Evolutionary conservation across 2,888 invertebrate species (phyloP), one percentile per base, ranked within the genome.

Genomic region (Ophion obscuratus): DNA sequence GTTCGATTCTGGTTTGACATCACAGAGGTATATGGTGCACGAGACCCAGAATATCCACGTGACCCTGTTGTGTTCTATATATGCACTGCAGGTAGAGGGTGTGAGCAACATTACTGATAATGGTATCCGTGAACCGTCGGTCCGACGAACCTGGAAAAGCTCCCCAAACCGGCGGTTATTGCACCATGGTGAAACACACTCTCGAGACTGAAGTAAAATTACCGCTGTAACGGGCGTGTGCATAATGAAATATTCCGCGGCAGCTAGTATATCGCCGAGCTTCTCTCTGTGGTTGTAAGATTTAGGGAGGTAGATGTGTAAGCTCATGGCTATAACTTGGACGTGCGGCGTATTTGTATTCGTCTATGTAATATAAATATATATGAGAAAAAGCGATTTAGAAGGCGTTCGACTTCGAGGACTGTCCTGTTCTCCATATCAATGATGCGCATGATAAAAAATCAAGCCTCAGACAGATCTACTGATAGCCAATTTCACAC

Each of bases 201-300:
- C 77, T 81, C 83, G 86, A 84, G 77, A 86, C 87, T 86, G 88
- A 88, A 88, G 90, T 88, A 88, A 90, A 91, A 90, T 91, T 91
- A 89, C 89, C 80, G 88, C 74, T 90, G 89, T 88, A 88, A 88
- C 88, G 87, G 85, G 89, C 83, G 76, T 73, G 85, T 83, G 85
- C 88, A 90, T 92, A 92, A 92, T 92, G 90, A 92, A 91, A 89
- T 90, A 90, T 89, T 90, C 88, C 74, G 67, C 66, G 73, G 88
- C 84, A 83, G 83, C 76, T 86, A 81, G 83, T 81, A 68, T 81
- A 81, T 77, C 68, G 77, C 68, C 66, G 4, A 40, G 64, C 71
- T 64, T 40, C 57, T 17, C 40, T 40, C 40, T 86, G 83, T 68
- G 86, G 83, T 68, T 80, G 68, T 87, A 80, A 88, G 90, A 90